Base-by-base conservation (phyloP, 2,888 invertebrate species). In the Megastigmus dorsalis region DNA sequence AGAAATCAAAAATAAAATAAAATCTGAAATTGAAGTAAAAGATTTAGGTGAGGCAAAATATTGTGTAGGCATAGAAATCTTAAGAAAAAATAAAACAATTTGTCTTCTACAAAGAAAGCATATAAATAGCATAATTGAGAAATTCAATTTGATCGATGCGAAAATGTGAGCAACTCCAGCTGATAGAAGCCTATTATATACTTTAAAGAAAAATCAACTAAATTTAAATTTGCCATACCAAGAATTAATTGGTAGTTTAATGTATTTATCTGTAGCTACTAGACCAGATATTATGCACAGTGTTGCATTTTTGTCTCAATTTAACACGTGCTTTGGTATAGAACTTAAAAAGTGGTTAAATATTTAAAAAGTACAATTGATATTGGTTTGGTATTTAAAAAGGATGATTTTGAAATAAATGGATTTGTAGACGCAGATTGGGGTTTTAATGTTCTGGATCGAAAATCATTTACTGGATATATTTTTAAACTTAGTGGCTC, bases 401-500 rank as follows among this genome's bases (percentile, higher is more conserved):
- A n/a, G n/a, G n/a, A n/a, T n/a, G n/a, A n/a, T n/a, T 30, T 57
- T 33, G n/a, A 57, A 33, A 33, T 57, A 36, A 33, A 3, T 5
- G 71, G 41, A 28, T 71, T 20, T 33, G 62, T 48, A 10, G 63
- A 71, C 41, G 63, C 55, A 36, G 63, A 71, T 23, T 71, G 54
- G 63, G 63, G 63, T 15, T 36, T 15, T 23, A 55, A 41, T 63
- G 26, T 41, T 28, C 18, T 30, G 15, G 71, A 71, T 43, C 20
- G 71, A 20, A 71, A 41, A 55, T 71, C 71, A 15, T 71, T 23
- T 33, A 63, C 63, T 5, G 71, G 63, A 7, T 71, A 71, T 41
- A n/a, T 63, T 18, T 71, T 71, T 41, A 54, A 54, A 30, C 23
- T 71, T 13, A 20, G 10, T 23, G 45, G 36, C 7, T 28, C 54